Evolutionary conservation across 2,797 vertebrate genomes (phyloP).

Genomic region (Lycodopsis pacificus): DNA sequence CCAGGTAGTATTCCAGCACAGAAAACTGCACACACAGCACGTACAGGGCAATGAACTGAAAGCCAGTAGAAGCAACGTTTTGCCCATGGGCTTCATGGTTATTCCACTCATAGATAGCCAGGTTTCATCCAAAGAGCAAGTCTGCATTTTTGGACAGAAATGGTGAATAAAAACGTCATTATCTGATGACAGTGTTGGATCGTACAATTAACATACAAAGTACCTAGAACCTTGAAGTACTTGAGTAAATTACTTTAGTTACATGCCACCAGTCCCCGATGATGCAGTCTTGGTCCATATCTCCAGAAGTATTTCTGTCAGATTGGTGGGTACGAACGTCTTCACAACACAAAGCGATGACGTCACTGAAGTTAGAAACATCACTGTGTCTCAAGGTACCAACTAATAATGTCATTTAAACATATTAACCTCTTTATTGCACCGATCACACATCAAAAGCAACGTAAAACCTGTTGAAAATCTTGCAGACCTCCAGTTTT

Average conservation of each 20-base stretch:
- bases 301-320: background rate
- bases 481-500: no score
- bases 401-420: background rate
- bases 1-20: background rate
- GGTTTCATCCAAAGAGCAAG: conserved; percentile 10
- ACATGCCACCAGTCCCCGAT: background rate
- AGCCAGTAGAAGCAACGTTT: background rate
- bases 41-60: background rate
- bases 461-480: background rate
- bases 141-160: conserved; percentile 2
- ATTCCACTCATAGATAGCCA: background rate
- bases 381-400: background rate
- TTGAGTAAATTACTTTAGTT: background rate
- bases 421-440: background rate
- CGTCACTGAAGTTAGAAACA: background rate
- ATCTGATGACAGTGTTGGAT: background rate
- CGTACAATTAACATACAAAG: background rate
- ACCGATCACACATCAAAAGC: background rate
- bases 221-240: background rate
- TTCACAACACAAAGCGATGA: background rate
- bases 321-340: background rate
- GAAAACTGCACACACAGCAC: conserved; percentile 8
- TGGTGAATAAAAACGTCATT: background rate
- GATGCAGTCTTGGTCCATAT: background rate
- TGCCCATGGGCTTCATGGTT: background rate